Evolutionary conservation across 2,888 invertebrate genomes (phyloP).

Genomic region (Ethmia dodecea): DNA sequence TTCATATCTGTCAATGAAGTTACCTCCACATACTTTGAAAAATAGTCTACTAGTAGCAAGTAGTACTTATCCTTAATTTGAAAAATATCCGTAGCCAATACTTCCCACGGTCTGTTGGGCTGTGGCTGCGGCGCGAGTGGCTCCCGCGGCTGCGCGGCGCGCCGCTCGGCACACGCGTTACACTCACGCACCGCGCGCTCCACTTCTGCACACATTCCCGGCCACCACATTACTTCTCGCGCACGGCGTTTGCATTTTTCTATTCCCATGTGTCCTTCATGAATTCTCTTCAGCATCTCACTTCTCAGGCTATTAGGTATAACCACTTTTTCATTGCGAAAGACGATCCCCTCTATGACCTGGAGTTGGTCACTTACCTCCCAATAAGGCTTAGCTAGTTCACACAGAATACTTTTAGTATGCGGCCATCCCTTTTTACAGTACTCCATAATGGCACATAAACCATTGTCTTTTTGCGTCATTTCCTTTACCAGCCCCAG

Average conservation of each 20-base stretch:
- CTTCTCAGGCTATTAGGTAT: neutral
- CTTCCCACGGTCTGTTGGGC: no score
- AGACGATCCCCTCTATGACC: conserved; percentile 1
- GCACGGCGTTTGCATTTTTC: no score
- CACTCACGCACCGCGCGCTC: no score
- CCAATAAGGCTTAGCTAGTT: conserved; percentile 4
- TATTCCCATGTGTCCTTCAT: conserved; percentile 15
- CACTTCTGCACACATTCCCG: no score
- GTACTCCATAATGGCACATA: neutral
- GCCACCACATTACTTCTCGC: no score
- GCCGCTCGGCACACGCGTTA: no score
- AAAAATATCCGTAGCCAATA: no score
- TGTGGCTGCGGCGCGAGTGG: no score
- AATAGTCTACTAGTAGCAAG: no score
- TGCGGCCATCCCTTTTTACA: conserved; percentile 5
- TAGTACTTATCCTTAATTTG: no score
- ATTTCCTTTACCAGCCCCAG: conserved; percentile 1
- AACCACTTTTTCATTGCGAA: conserved; percentile 1
- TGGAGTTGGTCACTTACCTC: neutral
- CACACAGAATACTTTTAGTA: conserved; percentile 1
- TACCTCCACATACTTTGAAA: neutral
- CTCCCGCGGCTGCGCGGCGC: no score
- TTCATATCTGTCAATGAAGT: neutral
- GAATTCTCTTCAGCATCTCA: conserved; percentile 7
- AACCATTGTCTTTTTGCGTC: neutral